Evolutionary conservation across 37 sponge, comb jelly and placozoan species (phyloP).

Genomic region (Hormiphora californensis): DNA sequence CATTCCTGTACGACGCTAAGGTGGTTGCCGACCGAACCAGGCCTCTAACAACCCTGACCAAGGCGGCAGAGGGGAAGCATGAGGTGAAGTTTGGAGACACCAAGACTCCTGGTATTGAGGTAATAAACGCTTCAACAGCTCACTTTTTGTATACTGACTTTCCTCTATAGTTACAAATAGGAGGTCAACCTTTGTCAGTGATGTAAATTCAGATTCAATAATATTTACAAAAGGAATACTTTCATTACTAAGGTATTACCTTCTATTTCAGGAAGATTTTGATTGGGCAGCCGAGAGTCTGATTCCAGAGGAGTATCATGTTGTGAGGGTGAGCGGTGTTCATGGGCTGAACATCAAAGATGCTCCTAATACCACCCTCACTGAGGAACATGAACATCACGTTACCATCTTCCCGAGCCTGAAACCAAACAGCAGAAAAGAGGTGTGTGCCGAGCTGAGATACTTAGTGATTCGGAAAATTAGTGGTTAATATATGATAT

Average conservation of each 20-base stretch:
- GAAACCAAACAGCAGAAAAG: slow-evolving; percentile 76
- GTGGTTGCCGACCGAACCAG: background rate
- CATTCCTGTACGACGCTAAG: slow-evolving; percentile 74
- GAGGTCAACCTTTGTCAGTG: too few relatives aligned
- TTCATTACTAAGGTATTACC: too few relatives aligned
- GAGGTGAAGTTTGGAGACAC: background rate
- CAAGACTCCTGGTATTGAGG: slow-evolving; percentile 48
- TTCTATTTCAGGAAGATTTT: slow-evolving; percentile 14
- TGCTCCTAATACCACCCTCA: slow-evolving; percentile 61
- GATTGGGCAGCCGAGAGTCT: slow-evolving; percentile 61
- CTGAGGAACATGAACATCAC: slow-evolving; percentile 77
- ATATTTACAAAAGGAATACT: too few relatives aligned
- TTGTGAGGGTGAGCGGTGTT: slow-evolving; percentile 80
- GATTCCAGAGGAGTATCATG: slow-evolving; percentile 92
- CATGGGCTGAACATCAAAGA: slow-evolving; percentile 76
- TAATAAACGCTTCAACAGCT: too few relatives aligned
- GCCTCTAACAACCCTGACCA: slow-evolving; percentile 28
- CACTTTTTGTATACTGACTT: too few relatives aligned
- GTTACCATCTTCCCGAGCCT: slow-evolving; percentile 79
- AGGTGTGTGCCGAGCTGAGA: slow-evolving; percentile 72
- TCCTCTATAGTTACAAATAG: too few relatives aligned
- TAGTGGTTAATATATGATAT: background rate
- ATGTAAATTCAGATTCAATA: too few relatives aligned
- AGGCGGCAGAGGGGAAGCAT: background rate
- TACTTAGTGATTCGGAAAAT: too few relatives aligned